Percentiles rank a stretch among this genome's conserved stretches.
phyloP scores from a whole-genome alignment of 2,888 invertebrate species.

The Flexamia atlantica region DNA sequence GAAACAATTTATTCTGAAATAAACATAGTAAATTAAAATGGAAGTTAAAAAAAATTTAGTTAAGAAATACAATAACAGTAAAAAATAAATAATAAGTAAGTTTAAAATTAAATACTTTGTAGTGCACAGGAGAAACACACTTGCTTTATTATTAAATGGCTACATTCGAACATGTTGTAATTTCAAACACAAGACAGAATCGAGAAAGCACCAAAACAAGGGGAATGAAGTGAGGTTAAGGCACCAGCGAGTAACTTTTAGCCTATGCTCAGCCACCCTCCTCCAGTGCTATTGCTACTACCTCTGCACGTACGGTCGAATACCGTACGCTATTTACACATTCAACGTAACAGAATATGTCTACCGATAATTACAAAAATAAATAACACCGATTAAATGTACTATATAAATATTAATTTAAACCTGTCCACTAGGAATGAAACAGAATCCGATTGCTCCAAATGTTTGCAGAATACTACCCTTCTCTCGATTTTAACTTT shows the following conservation, averaged over 20 bases:
- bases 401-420: slow-evolving; percentile 19
- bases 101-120: slow-evolving; percentile 47
- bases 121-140: slow-evolving; percentile 58
- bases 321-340: slow-evolving; percentile 15
- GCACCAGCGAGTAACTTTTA: slow-evolving; percentile 58
- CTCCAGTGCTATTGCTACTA: slow-evolving; percentile 44
- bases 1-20: slow-evolving; percentile 56
- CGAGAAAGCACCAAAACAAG: slow-evolving; percentile 53
- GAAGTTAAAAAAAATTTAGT: slow-evolving; percentile 31
- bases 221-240: slow-evolving; percentile 57
- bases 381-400: slow-evolving; percentile 28
- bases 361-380: slow-evolving; percentile 32
- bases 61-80: slow-evolving; percentile 52
- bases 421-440: slow-evolving; percentile 7
- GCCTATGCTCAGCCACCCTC: slow-evolving; percentile 51
- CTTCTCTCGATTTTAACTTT: neutral
- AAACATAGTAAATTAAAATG: slow-evolving; percentile 26
- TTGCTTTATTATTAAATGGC: slow-evolving; percentile 37
- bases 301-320: slow-evolving; percentile 18
- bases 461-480: slow-evolving; percentile 1
- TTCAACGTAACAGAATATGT: slow-evolving; percentile 25
- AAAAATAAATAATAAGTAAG: slow-evolving; percentile 47
- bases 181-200: slow-evolving; percentile 39
- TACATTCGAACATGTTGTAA: slow-evolving; percentile 36
- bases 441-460: slow-evolving; percentile 4